These are phyloP conservation scores for Lasioglossum leucozonium DNA, from an alignment of 2,888 invertebrate genomes.

Conservation along the genomic window DNA sequence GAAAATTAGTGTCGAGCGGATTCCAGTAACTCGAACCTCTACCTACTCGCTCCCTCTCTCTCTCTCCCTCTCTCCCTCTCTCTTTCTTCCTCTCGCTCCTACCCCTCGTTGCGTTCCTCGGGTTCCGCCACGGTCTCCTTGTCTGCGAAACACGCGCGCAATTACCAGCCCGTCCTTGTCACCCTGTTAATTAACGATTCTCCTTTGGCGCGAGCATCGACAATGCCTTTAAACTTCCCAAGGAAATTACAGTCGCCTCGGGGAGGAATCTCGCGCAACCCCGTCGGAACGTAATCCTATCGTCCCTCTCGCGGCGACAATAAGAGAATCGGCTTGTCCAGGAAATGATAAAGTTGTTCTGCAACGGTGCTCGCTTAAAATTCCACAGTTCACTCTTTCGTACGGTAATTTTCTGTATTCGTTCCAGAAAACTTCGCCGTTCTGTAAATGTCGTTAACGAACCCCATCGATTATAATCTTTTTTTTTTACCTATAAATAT, in stretches of 20 bases:
- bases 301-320: background rate
- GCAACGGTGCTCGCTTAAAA: background rate
- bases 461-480: background rate
- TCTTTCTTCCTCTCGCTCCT: background rate
- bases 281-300: background rate
- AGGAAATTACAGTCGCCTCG: background rate
- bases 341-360: background rate
- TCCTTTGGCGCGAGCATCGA: background rate
- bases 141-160: slow-evolving; percentile 24
- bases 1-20: slow-evolving; percentile 51
- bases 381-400: background rate
- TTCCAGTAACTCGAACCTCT: slow-evolving; percentile 26
- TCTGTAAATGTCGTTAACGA: too few relatives aligned
- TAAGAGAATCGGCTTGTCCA: slow-evolving; percentile 1
- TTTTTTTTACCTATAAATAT: too few relatives aligned
- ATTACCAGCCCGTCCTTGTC: slow-evolving; percentile 15
- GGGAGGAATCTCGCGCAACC: background rate
- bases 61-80: background rate
- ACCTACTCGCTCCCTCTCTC: background rate
- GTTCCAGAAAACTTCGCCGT: too few relatives aligned
- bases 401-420: background rate
- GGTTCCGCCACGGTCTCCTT: background rate
- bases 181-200: slow-evolving; percentile 25
- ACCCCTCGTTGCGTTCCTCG: background rate
- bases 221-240: background rate